phyloP scores from a whole-genome alignment of 2,113 vertebrate species.

The Rhadina sibilatrix region DNA sequence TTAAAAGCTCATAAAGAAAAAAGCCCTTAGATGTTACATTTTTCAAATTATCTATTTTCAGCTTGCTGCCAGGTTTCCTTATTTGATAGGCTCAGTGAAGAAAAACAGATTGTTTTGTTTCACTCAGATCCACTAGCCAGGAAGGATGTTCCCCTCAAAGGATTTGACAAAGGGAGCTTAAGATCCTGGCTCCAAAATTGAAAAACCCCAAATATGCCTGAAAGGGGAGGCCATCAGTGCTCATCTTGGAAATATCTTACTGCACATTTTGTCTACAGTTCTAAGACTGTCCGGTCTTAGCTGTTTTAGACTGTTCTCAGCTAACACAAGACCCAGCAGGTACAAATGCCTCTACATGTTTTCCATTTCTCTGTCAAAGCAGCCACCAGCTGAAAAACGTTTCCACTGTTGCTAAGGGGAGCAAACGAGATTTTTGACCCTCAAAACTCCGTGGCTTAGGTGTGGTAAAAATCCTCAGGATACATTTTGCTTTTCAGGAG shows the following conservation, averaged over 20 bases:
- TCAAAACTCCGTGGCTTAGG: background rate
- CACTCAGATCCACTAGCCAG: background rate
- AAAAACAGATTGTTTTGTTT: background rate
- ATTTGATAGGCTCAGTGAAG: background rate
- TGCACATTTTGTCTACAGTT: background rate
- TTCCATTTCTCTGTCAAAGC: background rate
- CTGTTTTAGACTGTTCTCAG: background rate
- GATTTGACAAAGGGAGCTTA: background rate
- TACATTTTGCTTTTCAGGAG: background rate
- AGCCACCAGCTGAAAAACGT: background rate
- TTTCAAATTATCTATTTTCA: background rate
- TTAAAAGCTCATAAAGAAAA: background rate
- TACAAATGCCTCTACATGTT: background rate
- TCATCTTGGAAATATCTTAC: background rate
- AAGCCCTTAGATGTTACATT: background rate
- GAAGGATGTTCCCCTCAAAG: background rate
- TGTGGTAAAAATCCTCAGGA: background rate
- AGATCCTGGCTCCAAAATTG: background rate
- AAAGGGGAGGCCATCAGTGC: fast-evolving
- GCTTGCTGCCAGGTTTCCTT: background rate
- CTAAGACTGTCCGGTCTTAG: background rate
- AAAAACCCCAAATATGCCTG: background rate
- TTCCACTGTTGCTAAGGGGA: background rate
- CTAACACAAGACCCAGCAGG: background rate
- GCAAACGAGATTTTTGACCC: background rate